These are phyloP conservation scores for Embiotoca jacksoni DNA, from an alignment of 2,113 vertebrate genomes.

Conservation along the genomic window DNA sequence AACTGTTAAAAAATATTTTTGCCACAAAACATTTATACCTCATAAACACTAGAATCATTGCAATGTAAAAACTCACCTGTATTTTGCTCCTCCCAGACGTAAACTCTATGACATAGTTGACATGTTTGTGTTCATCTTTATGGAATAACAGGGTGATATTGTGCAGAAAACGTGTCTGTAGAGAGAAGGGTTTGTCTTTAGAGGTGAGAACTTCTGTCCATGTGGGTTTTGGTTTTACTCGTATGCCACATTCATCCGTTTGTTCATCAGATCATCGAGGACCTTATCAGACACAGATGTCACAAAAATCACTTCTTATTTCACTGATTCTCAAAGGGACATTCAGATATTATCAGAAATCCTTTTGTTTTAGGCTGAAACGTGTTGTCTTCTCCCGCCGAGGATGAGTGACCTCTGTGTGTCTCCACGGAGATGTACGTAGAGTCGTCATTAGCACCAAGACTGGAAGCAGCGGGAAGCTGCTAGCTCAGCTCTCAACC, in stretches of 20 bases:
- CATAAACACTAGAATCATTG: conserved; percentile 4
- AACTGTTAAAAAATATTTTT: not conserved
- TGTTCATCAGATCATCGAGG: not conserved
- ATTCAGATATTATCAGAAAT: not conserved
- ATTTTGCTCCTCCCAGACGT: conserved; percentile 1
- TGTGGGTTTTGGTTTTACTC: conserved; percentile 15
- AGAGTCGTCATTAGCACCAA: conserved; percentile 8
- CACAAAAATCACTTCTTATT: not conserved
- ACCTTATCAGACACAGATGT: too few relatives aligned
- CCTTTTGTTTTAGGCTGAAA: not conserved
- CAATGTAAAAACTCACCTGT: not conserved
- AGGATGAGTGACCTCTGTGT: too few relatives aligned
- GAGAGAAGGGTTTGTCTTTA: conserved; percentile 23
- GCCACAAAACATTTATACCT: conserved; percentile 46
- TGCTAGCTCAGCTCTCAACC: not conserved
- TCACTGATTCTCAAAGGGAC: conserved; percentile 8
- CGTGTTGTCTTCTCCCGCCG: too few relatives aligned
- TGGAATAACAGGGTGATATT: conserved; percentile 66
- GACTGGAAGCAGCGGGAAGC: conserved; percentile 1
- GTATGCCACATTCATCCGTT: not conserved
- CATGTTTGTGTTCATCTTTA: conserved; percentile 22
- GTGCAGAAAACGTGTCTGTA: conserved; percentile 27
- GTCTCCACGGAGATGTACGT: too few relatives aligned
- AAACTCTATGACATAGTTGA: conserved; percentile 17
- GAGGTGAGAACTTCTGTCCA: conserved; percentile 3